Evolutionary conservation across 2,888 invertebrate genomes (phyloP), one percentile per base, ranked within the genome.

Genomic region (Ferrisia virgata): DNA sequence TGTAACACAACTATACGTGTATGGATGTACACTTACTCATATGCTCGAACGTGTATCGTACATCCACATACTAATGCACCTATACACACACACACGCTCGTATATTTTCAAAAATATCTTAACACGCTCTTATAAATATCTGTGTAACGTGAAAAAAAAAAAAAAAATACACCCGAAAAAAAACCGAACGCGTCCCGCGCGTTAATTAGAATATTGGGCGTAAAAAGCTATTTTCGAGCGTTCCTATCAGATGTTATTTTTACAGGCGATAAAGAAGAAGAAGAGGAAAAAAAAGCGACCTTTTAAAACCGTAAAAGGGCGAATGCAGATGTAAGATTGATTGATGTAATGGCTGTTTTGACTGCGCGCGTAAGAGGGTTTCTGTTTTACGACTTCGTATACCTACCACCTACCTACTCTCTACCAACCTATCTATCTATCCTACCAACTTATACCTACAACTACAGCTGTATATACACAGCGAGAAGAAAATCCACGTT

Each of bases 321-420:
- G 69, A 69, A 69, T 69, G 69, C 69, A 69, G 69, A 69, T 69
- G 69, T 33, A 31, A 69, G 69, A 31, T 33, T 69, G 69, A 69
- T 69, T 69, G 69, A 69, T 69, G 69, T 69, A 69, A 69, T 33
- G 69, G 69, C 69, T 69, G 69, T 69, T 69, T 69, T 69, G 31
- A 69, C 31, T 69, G 69, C 69, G 31, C 69, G 31, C 28, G 31
- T 15, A 2, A 69, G 69, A 69, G 69, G 69, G 69, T 28, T 69
- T 69, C 31, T 69, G 69, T 69, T 69, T 69, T 69, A 69, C 69
- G 69, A 31, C 69, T 69, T 31, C 2, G 69, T 69, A 40, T 40
- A 69, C 69, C 31, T 69, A 28, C 11, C 6, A 25, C 40, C 8
- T n/a, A n/a, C n/a, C 2, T 43, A 53, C 53, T 2, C 36, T 36